Conservation (phyloP, 37 sponge, comb jelly and placozoan genomes). For the Haliclona indistincta region DNA sequence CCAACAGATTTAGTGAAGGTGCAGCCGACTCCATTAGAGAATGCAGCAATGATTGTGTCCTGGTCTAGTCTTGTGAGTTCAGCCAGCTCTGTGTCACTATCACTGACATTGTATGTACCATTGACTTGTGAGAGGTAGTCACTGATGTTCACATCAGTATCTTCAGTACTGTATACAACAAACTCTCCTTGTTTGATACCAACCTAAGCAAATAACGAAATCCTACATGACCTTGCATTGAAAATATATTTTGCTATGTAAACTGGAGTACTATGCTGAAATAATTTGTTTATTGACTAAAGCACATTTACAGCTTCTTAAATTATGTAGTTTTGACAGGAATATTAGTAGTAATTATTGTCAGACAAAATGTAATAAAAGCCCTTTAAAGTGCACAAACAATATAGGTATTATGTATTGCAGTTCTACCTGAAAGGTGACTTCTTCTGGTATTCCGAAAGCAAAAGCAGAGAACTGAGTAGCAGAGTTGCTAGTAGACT, state of each 20-base stretch:
- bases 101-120: not conserved
- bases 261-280: not conserved
- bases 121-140: conserved; percentile 18
- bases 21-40: conserved; percentile 33
- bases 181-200: not conserved
- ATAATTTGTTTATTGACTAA: too few relatives aligned
- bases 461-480: conserved; percentile 61
- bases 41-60: conserved; percentile 6
- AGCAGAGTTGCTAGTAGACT: conserved; percentile 22
- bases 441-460: too few relatives aligned
- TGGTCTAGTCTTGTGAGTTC: not conserved
- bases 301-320: too few relatives aligned
- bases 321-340: too few relatives aligned
- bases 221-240: too few relatives aligned
- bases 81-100: not conserved
- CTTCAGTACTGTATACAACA: too few relatives aligned
- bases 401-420: not conserved
- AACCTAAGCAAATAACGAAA: too few relatives aligned
- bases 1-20: conserved; percentile 1
- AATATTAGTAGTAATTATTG: not conserved
- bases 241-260: not conserved
- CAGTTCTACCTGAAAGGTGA: too few relatives aligned
- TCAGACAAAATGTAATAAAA: not conserved
- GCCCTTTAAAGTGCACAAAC: too few relatives aligned
- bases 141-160: conserved; percentile 28